Evolutionary conservation across 2,797 vertebrate genomes (phyloP), one percentile per base, ranked within the genome.

Genomic region (Myiothlypis coronata): DNA sequence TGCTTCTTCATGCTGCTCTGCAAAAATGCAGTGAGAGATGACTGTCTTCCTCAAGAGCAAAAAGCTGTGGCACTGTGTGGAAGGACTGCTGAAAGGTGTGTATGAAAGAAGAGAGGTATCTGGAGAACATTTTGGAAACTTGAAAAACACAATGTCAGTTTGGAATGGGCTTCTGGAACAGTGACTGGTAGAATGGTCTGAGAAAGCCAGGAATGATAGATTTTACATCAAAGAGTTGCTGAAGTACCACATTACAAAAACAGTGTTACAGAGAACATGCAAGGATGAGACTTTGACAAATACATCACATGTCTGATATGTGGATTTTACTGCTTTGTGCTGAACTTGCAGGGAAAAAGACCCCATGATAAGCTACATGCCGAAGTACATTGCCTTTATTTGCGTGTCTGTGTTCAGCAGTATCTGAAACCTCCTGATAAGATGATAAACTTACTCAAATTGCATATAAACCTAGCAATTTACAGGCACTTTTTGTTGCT

Each of bases 381-480:
- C 65, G 46, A 92, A 81, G 35, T 34, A 56, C 23, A 67, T 55
- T 27, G 30, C 18, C 44, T 83, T 83, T 56, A 78, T 65, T 70
- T 89, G 21, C 44, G 67, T 18, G 53, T 70, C 50, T 86, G 50
- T 71, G 41, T 85, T 93, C 43, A 90, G 61, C 50, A 78, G 57
- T 74, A 78, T 60, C 65, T 88, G 83, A 91, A 72, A 71, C 34
- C 41, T 93, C 81, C 81, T 83, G 88, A 76, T 69, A 95, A 91
- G 53, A 53, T 5, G 2, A 39, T 61, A 64, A 67, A 47, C 76
- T 84, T 78, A 72, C 32, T 91, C 55, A 56, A 60, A 67, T 43
- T 95, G 83, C 64, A 95, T 57, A 68, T 79, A 89, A 95, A 89
- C 78, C 81, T 53, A 78, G n/a, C 8, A 88, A 79, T 91, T 81